phyloP scores from a whole-genome alignment of 2,113 vertebrate genomes.

The Cathartes aura region DNA sequence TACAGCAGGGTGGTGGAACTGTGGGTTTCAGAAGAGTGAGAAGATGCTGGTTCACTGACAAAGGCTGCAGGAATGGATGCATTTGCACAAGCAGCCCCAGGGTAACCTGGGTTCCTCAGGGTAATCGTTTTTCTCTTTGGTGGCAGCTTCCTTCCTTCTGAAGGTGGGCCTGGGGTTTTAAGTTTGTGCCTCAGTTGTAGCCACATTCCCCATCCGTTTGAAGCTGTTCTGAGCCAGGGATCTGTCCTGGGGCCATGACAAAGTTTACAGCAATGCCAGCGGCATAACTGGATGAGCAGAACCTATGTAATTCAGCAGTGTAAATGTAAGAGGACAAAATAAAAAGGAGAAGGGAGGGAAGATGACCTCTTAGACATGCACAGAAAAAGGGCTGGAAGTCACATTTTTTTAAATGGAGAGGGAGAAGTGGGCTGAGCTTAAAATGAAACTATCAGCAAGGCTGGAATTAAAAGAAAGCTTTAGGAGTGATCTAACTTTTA shows the following conservation, averaged over 20 bases:
- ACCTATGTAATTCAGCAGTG: neutral
- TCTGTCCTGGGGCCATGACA: neutral
- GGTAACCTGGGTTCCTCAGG: neutral
- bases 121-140: neutral
- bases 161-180: neutral
- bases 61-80: neutral
- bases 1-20: neutral
- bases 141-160: neutral
- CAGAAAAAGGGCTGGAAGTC: neutral
- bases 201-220: neutral
- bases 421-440: neutral
- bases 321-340: neutral
- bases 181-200: neutral
- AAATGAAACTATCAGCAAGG: constrained; percentile 24
- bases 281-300: neutral
- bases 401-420: neutral
- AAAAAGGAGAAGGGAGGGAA: neutral
- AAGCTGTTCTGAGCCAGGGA: neutral
- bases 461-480: constrained; percentile 64
- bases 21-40: neutral
- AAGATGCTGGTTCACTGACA: neutral
- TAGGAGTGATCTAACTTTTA: constrained; percentile 72
- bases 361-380: neutral
- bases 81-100: neutral
- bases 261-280: neutral